Base-by-base conservation (phyloP, 2,113 vertebrate genomes). In the Galbula dea region DNA sequence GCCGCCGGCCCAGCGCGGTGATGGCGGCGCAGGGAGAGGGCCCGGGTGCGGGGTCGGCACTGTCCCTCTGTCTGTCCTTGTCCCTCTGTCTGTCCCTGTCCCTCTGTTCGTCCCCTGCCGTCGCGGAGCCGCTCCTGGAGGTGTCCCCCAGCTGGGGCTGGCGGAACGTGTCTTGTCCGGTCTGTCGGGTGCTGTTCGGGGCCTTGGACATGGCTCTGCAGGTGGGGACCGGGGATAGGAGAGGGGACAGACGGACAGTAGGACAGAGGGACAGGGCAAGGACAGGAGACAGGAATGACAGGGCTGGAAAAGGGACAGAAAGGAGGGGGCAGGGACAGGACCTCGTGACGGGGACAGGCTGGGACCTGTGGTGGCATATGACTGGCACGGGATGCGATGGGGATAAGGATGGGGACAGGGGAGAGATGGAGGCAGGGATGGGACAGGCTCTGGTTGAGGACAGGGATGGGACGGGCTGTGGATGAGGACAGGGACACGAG, bases 111-210 rank as follows among this genome's bases (percentile, higher is more conserved):
- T 8, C 17, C 29, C 37, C 24, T 8, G 41, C 34, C 15, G 51
- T 29, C 41, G 26, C 22, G 37, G 74, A 54, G n/a, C 17, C 39
- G 62, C 30, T 81, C 24, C 30, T 15, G 45, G 30, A 21, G 52
- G 61, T 39, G 45, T 58, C 39, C 22, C 27, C 51, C 39, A 54
- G 58, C 58, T 72, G 86, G 86, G 59, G 76, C 46, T 86, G 87
- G 82, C 71, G 71, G 58, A 86, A 89, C 52, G 34, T 86, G 52
- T 82, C 82, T 39, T 90, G 91, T 63, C 82, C 87, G 39, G 76
- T 22, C 26, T 86, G 83, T 30, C 82, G 54, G 7, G 10, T 66
- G 54, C 87, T 93, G 6, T 78, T 90, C 54, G 91, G 83, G 54
- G 87, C 72, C 24, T 87, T 90, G 58, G 82, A 82, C 48, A 5